Evolutionary conservation across 2,113 vertebrate genomes (phyloP), one percentile per base, ranked within the genome.

Genomic region (Eleginops maclovinus): DNA sequence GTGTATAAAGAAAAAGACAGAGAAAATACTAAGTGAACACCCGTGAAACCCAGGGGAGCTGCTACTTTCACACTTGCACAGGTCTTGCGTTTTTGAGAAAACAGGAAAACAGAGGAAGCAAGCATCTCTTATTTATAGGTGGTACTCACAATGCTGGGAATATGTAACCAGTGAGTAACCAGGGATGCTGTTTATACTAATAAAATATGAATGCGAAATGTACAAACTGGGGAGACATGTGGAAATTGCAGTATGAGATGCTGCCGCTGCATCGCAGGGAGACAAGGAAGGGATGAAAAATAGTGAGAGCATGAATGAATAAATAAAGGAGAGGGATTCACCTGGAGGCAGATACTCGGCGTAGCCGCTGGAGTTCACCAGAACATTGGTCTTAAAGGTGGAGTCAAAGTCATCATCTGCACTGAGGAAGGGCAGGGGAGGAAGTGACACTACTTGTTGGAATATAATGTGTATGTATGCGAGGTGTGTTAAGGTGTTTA

Each of bases 401-500:
- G 95, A 95, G 89, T 96, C 95, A 83, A 96, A 96, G 65, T 95
- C 93, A 28, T 95, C 95, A 82, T 96, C 94, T 87, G 95, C 95
- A 87, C 95, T 96, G 89, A 81, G 86, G 86, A 84, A 79, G 79
- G 76, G 81, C 55, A 90, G 66, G 55, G 62, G 40, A 72, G 41
- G 51, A 72, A 71, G 84, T 77, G 79, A 87, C 44, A 87, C 50
- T 3, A 61, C 50, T 41, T 71, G 67, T 21, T 75, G 41, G 56
- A 66, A 51, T 21, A 14, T 6, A 28, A 46, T 4, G 11, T 47
- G 36, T 9, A 14, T 14, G 75, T 22, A 31, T 13, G 8, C 71
- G 41, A 13, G 0, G 21, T 3, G 54, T 2, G 24, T 51, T 53
- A 9, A 28, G 21, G 61, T 72, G 68, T 54, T 36, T 40, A 1